Evolutionary conservation across 2,888 invertebrate species (phyloP).

Genomic region (Metellina segmentata): DNA sequence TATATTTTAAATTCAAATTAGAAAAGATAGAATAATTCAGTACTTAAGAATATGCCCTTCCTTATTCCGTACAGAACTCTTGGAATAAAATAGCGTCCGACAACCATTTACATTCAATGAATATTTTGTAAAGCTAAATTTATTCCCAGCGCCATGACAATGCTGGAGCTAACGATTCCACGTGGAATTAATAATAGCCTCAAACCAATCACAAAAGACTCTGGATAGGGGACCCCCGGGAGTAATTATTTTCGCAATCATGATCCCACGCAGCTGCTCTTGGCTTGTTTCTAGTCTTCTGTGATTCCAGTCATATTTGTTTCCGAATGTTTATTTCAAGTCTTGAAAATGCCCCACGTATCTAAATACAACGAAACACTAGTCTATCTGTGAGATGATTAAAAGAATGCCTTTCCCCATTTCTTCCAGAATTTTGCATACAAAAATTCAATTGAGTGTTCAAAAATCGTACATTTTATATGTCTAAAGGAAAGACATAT

Average conservation of each 20-base stretch:
- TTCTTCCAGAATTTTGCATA: no score
- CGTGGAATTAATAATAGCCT: conserved; percentile 65
- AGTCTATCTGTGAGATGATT: no score
- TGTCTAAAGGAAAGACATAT: no score
- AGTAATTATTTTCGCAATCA: conserved; percentile 56
- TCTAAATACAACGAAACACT: no score
- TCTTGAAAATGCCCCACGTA: no score
- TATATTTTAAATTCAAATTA: no score
- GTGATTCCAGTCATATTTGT: neutral
- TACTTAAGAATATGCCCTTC: no score
- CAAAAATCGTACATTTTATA: no score
- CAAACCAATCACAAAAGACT: conserved; percentile 59
- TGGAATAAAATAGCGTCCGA: neutral
- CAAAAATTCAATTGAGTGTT: no score
- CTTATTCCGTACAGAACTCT: no score
- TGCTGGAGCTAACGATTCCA: conserved; percentile 38
- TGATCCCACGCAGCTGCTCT: neutral
- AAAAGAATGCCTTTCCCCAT: no score
- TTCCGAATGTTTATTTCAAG: neutral
- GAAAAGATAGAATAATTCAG: no score
- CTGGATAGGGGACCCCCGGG: conserved; percentile 15
- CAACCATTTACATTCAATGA: neutral
- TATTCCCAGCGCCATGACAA: neutral
- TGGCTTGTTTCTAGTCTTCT: neutral
- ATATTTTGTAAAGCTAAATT: neutral